Conservation (phyloP, 2,888 invertebrate genomes). For the Phyllotreta striolata region DNA sequence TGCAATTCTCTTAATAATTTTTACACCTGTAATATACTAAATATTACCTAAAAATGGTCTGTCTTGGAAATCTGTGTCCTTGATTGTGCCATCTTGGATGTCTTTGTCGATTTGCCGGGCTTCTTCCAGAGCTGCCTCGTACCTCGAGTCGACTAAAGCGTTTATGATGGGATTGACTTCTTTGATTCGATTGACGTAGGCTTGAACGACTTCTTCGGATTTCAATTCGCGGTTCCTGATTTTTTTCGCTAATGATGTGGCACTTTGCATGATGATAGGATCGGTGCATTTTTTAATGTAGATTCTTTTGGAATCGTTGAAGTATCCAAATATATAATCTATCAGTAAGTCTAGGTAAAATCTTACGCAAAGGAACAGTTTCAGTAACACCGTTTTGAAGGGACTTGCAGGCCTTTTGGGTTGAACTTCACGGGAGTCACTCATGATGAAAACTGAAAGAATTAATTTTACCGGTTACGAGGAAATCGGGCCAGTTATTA, state of each 20-base stretch:
- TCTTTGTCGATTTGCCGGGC: constrained; percentile 77
- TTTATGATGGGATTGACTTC: constrained; percentile 79
- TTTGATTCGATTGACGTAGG: constrained; percentile 80
- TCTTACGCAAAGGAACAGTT: constrained; percentile 56
- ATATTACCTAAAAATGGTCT: constrained; percentile 78
- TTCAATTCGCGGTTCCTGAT: constrained; percentile 71
- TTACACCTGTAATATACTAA: constrained; percentile 2
- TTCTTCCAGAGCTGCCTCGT: constrained; percentile 78
- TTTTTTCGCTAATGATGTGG: constrained; percentile 70
- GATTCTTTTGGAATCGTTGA: constrained; percentile 56
- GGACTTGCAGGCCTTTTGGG: background rate
- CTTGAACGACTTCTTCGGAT: constrained; percentile 73
- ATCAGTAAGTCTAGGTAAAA: constrained; percentile 62
- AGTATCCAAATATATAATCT: constrained; percentile 60
- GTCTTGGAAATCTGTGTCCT: constrained; percentile 69
- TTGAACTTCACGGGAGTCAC: too few relatives aligned
- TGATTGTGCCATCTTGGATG: constrained; percentile 67
- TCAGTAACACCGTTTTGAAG: constrained; percentile 27
- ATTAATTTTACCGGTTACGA: too few relatives aligned
- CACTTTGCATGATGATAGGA: constrained; percentile 68
- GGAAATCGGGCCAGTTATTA: too few relatives aligned
- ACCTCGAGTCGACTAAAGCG: constrained; percentile 84
- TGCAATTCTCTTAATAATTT: constrained; percentile 44
- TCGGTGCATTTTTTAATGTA: constrained; percentile 58
- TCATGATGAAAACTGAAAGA: too few relatives aligned